Percentiles rank a stretch among this genome's conserved stretches.
Evolutionary conservation across 1,140 invertebrate genomes (phyloP).

Genomic region (Brachionus sp.): DNA sequence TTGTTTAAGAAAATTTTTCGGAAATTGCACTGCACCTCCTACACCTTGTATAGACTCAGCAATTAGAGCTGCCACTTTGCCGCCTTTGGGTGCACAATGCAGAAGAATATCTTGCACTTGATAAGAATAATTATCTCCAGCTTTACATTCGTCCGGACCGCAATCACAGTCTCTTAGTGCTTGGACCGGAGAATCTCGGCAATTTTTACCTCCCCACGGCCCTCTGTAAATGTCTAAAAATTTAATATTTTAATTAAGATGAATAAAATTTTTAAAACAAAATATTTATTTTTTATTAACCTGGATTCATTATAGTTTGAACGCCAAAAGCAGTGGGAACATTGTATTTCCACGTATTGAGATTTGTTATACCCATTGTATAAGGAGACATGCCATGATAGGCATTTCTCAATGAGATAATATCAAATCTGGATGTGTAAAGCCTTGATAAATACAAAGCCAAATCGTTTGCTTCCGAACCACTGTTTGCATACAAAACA

Average conservation of each 20-base stretch:
- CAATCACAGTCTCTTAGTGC: constrained; percentile 69
- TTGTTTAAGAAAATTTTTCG: constrained; percentile 77
- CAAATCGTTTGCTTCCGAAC: constrained; percentile 93
- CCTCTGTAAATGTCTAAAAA: constrained; percentile 76
- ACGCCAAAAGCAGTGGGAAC: constrained; percentile 73
- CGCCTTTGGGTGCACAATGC: constrained; percentile 70
- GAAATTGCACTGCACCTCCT: constrained; percentile 84
- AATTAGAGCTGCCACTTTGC: constrained; percentile 76
- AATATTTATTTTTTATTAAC: neutral
- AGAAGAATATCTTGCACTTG: constrained; percentile 75
- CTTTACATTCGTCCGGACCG: constrained; percentile 65
- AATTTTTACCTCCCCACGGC: constrained; percentile 78
- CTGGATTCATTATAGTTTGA: constrained; percentile 79
- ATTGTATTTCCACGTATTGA: constrained; percentile 74
- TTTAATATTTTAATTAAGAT: too few species aligned
- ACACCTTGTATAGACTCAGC: constrained; percentile 92
- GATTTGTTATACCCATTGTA: constrained; percentile 75
- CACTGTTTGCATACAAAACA: constrained; percentile 89
- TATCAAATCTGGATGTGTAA: constrained; percentile 77
- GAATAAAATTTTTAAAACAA: neutral
- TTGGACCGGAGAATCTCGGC: constrained; percentile 81
- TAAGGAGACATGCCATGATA: constrained; percentile 75
- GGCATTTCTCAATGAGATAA: constrained; percentile 68
- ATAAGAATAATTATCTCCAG: constrained; percentile 73
- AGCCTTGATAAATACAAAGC: constrained; percentile 79